These are phyloP conservation scores for Euclidia mi DNA, from an alignment of 2,888 invertebrate species.

Conservation along the genomic window DNA sequence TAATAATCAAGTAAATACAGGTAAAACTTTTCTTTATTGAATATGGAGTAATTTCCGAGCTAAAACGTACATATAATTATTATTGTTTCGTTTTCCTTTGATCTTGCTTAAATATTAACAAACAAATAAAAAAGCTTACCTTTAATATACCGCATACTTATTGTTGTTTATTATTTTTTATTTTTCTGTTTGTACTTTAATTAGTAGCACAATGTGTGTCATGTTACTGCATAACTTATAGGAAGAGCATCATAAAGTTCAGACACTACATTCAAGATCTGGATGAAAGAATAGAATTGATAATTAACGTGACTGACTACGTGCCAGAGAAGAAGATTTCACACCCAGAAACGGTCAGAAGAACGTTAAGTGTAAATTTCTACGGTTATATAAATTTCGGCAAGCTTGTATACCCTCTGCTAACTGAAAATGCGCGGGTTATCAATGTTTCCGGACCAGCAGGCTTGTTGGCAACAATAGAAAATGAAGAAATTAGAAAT, in stretches of 20 bases:
- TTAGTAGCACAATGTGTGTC: conserved; percentile 64
- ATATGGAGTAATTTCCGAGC: too few relatives aligned
- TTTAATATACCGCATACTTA: too few relatives aligned
- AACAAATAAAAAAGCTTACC: too few relatives aligned
- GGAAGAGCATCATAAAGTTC: conserved; percentile 80
- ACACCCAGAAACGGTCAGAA: conserved; percentile 75
- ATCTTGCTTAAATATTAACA: too few relatives aligned
- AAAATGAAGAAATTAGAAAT: conserved; percentile 87
- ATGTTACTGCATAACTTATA: conserved; percentile 80
- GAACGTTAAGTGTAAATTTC: conserved; percentile 81
- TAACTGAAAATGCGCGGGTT: conserved; percentile 92
- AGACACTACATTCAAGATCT: conserved; percentile 83
- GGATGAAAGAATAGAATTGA: conserved; percentile 81
- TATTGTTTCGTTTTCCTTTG: too few relatives aligned
- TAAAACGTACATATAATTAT: too few relatives aligned
- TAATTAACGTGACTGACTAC: conserved; percentile 80
- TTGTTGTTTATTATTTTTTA: too few relatives aligned
- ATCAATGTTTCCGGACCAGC: conserved; percentile 94
- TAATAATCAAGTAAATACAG: too few relatives aligned
- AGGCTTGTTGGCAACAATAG: conserved; percentile 91
- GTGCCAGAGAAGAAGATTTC: conserved; percentile 75
- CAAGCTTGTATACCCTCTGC: conserved; percentile 92
- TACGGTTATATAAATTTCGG: conserved; percentile 88
- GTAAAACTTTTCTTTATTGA: too few relatives aligned
- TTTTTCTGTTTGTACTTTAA: too few relatives aligned